Evolutionary conservation across 2,888 invertebrate genomes (phyloP), one percentile per base, ranked within the genome.

Genomic region (Sabellastarte sp.): DNA sequence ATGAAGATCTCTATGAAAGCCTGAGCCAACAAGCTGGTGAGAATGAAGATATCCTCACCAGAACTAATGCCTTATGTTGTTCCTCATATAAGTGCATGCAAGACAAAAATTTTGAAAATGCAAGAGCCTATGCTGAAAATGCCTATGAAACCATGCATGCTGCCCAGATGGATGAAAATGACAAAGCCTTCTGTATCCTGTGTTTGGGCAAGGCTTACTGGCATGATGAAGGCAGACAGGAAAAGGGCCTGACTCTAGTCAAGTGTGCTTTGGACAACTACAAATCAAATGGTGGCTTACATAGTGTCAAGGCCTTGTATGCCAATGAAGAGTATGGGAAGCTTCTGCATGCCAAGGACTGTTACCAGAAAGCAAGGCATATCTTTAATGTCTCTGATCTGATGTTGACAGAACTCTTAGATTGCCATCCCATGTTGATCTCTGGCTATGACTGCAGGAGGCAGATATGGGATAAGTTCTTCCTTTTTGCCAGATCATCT

Each of bases 321-420:
- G 66, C 68, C 50, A 60, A 66, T 32, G 71, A 71, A 53, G 60
- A 72, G 30, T 70, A 67, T 53, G 67, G 61, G n/a, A 24, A 52
- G 32, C 62, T 70, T 58, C 50, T 71, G 63, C 63, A 60, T n/a
- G 32, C 58, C n/a, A 55, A 32, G 24, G 66, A 58, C 28, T 55
- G 60, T 32, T 64, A 60, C 57, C 71, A 70, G 60, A 67, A 58
- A 52, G 67, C 71, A 10, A 55, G 69, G 2, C 66, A 71, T 56
- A 63, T 59, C 63, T 71, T 64, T 66, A 71, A 71, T 60, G 30
- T 71, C 29, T 62, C 67, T 10, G 71, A 71, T 59, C 60, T 66
- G 20, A 56, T 64, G 15, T 59, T 60, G 5, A 30, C 32, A 4
- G 68, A 70, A 31, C 28, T 56, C n/a, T 52, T 69, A n/a, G 68